Evolutionary conservation across 1,140 invertebrate species (phyloP).

Genomic region (Paraescarpia echinospica): DNA sequence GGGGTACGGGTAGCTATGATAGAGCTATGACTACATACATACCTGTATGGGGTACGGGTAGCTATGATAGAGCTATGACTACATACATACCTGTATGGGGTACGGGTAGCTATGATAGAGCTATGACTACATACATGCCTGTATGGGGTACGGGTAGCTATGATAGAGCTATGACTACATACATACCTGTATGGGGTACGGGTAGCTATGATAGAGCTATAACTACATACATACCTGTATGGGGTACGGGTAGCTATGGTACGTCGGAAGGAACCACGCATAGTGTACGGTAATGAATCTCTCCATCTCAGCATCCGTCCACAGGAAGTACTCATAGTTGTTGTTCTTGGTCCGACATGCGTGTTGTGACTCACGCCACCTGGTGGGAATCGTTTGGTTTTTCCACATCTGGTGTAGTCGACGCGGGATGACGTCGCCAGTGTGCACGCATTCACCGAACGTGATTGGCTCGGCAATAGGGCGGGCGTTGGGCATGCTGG

Average conservation of each 20-base stretch:
- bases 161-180: too few species aligned
- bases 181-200: too few species aligned
- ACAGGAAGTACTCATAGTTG: constrained; percentile 20
- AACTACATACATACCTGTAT: constrained; percentile 17
- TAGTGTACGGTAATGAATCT: constrained; percentile 4
- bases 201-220: too few species aligned
- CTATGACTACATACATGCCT: too few species aligned
- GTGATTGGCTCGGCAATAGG: not conserved
- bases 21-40: too few species aligned
- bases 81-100: too few species aligned
- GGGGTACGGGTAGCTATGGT: constrained; percentile 16
- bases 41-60: too few species aligned
- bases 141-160: too few species aligned
- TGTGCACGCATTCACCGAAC: not conserved
- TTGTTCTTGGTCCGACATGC: not conserved
- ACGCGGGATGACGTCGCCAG: not conserved
- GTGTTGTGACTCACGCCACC: not conserved
- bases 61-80: too few species aligned
- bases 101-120: too few species aligned
- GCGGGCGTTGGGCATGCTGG: not conserved
- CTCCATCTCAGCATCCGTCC: constrained; percentile 20
- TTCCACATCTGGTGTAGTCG: constrained; percentile 11
- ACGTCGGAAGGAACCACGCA: constrained; percentile 19
- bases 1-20: too few species aligned
- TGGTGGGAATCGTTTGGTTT: not conserved